phyloP scores from a whole-genome alignment of 2,113 vertebrate species.

The Dolichallabes microphthalmus region DNA sequence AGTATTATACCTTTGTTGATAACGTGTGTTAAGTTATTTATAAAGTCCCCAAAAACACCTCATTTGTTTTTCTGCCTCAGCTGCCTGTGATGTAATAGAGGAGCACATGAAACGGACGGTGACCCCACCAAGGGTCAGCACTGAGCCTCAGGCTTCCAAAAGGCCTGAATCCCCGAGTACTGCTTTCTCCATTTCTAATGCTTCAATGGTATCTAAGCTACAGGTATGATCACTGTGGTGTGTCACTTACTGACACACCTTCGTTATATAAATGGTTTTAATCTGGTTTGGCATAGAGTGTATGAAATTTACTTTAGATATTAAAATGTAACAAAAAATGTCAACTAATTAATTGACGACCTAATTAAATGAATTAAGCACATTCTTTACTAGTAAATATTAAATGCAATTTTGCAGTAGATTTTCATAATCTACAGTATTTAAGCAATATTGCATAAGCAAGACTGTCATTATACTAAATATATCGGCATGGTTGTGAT shows the following conservation, averaged over 20 bases:
- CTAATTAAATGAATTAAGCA: neutral
- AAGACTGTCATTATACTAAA: neutral
- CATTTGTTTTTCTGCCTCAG: constrained; percentile 60
- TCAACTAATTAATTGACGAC: too few relatives aligned
- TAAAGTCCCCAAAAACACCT: neutral
- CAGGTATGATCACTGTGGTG: too few relatives aligned
- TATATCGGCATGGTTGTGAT: neutral
- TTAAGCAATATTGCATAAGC: neutral
- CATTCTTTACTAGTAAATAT: neutral
- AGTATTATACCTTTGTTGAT: neutral
- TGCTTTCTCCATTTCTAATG: constrained; percentile 84
- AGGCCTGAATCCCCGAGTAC: constrained; percentile 84
- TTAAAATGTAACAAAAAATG: neutral
- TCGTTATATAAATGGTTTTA: neutral
- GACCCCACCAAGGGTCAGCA: constrained; percentile 45
- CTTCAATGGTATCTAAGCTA: constrained; percentile 79
- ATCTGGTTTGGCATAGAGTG: neutral
- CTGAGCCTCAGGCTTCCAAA: constrained; percentile 66
- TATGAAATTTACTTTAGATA: neutral
- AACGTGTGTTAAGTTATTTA: neutral
- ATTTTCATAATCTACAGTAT: neutral
- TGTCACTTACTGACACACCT: neutral
- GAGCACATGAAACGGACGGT: constrained; percentile 61
- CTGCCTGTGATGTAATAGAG: constrained; percentile 70
- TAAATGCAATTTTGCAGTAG: neutral